A percentile compares a stretch with the other conserved stretches of the same genome.
These are phyloP conservation scores for Plebejus melissa DNA, from an alignment of 2,888 invertebrate species.

Conservation along the genomic window DNA sequence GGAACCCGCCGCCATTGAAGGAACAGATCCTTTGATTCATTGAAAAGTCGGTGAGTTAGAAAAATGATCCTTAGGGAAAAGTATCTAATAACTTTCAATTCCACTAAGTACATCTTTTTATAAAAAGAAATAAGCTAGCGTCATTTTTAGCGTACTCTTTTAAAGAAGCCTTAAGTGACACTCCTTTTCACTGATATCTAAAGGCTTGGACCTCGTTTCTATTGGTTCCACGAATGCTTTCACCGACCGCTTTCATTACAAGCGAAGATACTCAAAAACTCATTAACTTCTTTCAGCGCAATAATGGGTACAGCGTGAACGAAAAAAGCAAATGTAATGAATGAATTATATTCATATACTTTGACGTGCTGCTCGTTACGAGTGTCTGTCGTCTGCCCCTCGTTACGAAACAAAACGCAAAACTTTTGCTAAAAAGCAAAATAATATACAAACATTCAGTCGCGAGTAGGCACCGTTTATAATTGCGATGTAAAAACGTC, in stretches of 20 bases:
- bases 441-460: neutral
- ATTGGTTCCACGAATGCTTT: slow-evolving; percentile 38
- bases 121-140: slow-evolving; percentile 29
- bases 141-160: slow-evolving; percentile 33
- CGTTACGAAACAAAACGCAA: slow-evolving; percentile 12
- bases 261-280: slow-evolving; percentile 36
- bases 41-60: neutral
- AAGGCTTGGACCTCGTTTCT: slow-evolving; percentile 36
- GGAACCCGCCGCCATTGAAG: neutral
- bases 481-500: slow-evolving; percentile 3
- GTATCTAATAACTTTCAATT: slow-evolving; percentile 20
- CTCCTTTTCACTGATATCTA: slow-evolving; percentile 38
- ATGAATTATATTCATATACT: slow-evolving; percentile 23
- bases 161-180: slow-evolving; percentile 36
- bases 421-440: slow-evolving; percentile 15
- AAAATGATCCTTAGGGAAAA: slow-evolving; percentile 13
- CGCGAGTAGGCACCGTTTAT: neutral
- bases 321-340: slow-evolving; percentile 25
- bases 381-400: slow-evolving; percentile 20
- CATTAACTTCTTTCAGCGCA: slow-evolving; percentile 31
- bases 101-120: slow-evolving; percentile 22
- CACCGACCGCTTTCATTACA: slow-evolving; percentile 38
- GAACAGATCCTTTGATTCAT: neutral
- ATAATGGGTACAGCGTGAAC: slow-evolving; percentile 29
- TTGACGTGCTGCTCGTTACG: slow-evolving; percentile 14